Evolutionary conservation across 2,797 vertebrate genomes (phyloP), one percentile per base, ranked within the genome.

Genomic region (Bovichtus diacanthus): DNA sequence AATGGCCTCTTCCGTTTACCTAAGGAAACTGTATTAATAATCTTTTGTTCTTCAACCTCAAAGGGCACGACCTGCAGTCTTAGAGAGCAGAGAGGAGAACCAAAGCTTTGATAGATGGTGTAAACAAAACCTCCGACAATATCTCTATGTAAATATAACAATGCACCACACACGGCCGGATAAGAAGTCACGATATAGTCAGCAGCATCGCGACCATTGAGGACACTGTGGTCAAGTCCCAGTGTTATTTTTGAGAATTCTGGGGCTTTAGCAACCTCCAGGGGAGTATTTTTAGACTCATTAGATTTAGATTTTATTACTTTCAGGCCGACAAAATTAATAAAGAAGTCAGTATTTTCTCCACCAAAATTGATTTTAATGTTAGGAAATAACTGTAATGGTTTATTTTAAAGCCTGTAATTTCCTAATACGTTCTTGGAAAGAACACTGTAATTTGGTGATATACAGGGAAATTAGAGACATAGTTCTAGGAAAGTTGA

Each of bases 21-120:
- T 73, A 81, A 84, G 83, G 86, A 83, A 64, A 59, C 55, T 78
- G n/a, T 76, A 64, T 80, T 74, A 74, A 83, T 67, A 67, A 66
- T 73, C 70, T 62, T 84, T 85, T 89, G 79, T 83, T 84, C 71
- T 77, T 51, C 41, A 29, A 39, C 55, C 64, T 83, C 77, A 81
- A 80, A 82, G 49, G 58, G 41, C 50, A 25, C 55, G 76, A 75
- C 68, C 83, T 70, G 73, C 53, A 41, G 55, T 70, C 29, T 3
- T 21, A 4, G 41, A 69, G 61, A 76, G 70, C 46, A 64, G 39
- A 80, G 3, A 63, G 39, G 74, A 64, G 38, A n/a, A 60, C 53
- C 50, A 53, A 54, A 43, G 38, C 73, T 70, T 70, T 78, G 55
- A 65, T 34, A 66, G 39, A 53, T 1, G 9, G 34, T 50, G 47